phyloP scores from a whole-genome alignment of 2,888 invertebrate genomes.

The Aethes cnicana region DNA sequence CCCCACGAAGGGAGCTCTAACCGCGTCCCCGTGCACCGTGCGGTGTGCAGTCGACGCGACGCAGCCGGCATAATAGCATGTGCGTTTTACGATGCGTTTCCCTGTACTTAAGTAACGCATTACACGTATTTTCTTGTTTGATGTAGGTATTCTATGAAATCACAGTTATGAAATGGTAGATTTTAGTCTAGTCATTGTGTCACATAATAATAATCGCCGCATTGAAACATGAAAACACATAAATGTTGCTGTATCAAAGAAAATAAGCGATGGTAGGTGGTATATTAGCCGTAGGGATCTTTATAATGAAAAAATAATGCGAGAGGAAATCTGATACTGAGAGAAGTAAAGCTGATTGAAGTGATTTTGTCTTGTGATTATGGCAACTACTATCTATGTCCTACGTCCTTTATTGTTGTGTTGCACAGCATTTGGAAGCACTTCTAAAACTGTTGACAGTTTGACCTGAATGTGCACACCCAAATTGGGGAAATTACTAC shows the following conservation, averaged over 20 bases:
- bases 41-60: no score
- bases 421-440: conserved; percentile 54
- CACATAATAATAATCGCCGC: not conserved
- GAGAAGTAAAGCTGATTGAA: conserved; percentile 1
- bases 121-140: conserved; percentile 40
- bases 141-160: not conserved
- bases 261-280: conserved; percentile 44
- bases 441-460: conserved; percentile 36
- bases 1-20: no score
- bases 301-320: not conserved
- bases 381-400: conserved; percentile 13
- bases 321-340: not conserved
- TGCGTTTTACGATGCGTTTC: conserved; percentile 47
- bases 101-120: conserved; percentile 59
- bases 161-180: not conserved
- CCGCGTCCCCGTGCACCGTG: no score
- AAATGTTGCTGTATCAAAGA: not conserved
- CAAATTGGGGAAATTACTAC: conserved; percentile 32
- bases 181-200: not conserved
- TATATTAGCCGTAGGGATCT: conserved; percentile 41
- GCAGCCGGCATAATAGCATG: no score
- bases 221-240: no score
- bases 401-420: conserved; percentile 43
- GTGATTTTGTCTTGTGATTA: conserved; percentile 1
- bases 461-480: conserved; percentile 7